A percentile compares a stretch with the other conserved stretches of the same genome.
Evolutionary conservation across 2,113 vertebrate genomes (phyloP).

Genomic region (Grammomys dolichurus): DNA sequence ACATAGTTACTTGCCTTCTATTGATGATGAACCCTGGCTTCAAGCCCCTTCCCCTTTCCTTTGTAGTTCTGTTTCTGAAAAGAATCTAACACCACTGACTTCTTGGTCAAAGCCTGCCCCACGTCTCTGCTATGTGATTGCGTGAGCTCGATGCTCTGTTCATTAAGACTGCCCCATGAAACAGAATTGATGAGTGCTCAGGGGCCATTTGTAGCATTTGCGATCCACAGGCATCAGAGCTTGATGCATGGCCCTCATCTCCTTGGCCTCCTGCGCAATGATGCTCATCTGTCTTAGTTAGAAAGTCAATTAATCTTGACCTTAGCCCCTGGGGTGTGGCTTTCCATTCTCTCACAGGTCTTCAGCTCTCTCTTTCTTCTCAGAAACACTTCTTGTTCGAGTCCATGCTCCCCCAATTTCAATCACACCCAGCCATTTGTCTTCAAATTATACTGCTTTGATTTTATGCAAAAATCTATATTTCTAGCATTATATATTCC

Average conservation of each 20-base stretch:
- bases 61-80: neutral
- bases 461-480: slow-evolving; percentile 68
- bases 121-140: slow-evolving; percentile 32
- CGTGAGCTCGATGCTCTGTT: slow-evolving; percentile 22
- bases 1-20: slow-evolving; percentile 31
- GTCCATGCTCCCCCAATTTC: neutral
- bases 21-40: neutral
- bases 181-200: slow-evolving; percentile 74
- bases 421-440: slow-evolving; percentile 53
- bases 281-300: slow-evolving; percentile 82
- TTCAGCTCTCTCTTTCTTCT: slow-evolving; percentile 48
- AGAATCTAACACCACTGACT: slow-evolving; percentile 36
- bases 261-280: slow-evolving; percentile 56
- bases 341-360: slow-evolving; percentile 58
- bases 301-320: slow-evolving; percentile 80
- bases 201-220: slow-evolving; percentile 55
- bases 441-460: slow-evolving; percentile 60
- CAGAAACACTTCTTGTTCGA: slow-evolving; percentile 63
- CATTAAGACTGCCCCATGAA: slow-evolving; percentile 66
- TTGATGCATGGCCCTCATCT: slow-evolving; percentile 81
- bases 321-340: slow-evolving; percentile 75
- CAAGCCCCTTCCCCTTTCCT: neutral
- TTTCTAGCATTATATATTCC: slow-evolving; percentile 58
- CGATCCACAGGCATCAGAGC: slow-evolving; percentile 68
- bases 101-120: slow-evolving; percentile 35